Percentiles rank a stretch among this genome's conserved stretches.
Conservation (phyloP, 2,888 invertebrate genomes). For the Tiliacea citrago region DNA sequence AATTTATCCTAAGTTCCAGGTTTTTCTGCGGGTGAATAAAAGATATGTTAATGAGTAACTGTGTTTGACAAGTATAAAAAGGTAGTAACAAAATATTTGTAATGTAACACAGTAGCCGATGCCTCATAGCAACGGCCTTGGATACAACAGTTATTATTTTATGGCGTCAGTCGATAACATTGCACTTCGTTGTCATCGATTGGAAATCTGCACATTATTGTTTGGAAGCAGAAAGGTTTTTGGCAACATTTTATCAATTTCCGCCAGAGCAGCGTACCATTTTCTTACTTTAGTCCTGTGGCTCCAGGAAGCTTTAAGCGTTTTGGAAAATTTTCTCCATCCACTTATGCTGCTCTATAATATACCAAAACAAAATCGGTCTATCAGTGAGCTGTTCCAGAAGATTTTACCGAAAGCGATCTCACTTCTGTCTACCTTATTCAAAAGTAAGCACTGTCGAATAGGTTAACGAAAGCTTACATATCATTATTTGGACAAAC, state of each 20-base stretch:
- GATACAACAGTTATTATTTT: conserved; percentile 23
- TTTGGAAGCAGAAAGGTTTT: conserved; percentile 6
- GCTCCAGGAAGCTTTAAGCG: neutral
- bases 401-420: neutral
- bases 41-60: conserved; percentile 16
- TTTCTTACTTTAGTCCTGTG: neutral
- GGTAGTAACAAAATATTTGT: conserved; percentile 19
- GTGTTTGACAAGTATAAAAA: conserved; percentile 19
- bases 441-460: neutral
- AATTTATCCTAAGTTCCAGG: conserved; percentile 12
- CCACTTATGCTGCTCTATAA: neutral
- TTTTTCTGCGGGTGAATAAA: conserved; percentile 17
- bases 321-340: neutral
- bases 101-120: conserved; percentile 17
- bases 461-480: neutral
- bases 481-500: neutral
- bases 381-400: neutral
- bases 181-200: conserved; percentile 49
- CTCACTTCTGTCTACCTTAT: neutral
- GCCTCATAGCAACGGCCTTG: conserved; percentile 40
- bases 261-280: too few relatives aligned
- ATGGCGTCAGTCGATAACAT: conserved; percentile 38
- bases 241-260: neutral
- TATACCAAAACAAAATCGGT: neutral
- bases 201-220: conserved; percentile 28